Conservation (phyloP, 2,888 invertebrate genomes). For the Horisme vitalbata region DNA sequence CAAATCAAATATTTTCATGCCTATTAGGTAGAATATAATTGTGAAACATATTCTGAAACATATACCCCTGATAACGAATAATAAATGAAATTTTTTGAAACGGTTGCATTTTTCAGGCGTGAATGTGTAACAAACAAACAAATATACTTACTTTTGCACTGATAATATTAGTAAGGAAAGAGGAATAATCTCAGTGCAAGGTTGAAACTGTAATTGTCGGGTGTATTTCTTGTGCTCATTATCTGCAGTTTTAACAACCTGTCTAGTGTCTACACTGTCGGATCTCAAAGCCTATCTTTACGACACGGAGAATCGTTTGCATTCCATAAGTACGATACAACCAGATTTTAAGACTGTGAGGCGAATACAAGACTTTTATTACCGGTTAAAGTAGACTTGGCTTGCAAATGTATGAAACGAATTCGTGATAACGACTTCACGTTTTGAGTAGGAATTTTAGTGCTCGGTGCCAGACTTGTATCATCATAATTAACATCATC, state of each 20-base stretch:
- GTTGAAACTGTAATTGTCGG: too few relatives aligned
- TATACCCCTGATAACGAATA: too few relatives aligned
- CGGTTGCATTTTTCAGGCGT: too few relatives aligned
- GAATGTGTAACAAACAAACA: too few relatives aligned
- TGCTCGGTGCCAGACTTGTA: constrained; percentile 8
- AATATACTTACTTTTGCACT: too few relatives aligned
- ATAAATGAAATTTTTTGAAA: too few relatives aligned
- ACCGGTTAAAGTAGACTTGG: constrained; percentile 23
- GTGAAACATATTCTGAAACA: too few relatives aligned
- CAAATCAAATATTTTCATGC: too few relatives aligned
- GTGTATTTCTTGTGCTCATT: constrained; percentile 19
- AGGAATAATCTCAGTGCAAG: too few relatives aligned
- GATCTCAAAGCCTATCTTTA: constrained; percentile 21
- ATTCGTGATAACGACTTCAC: constrained; percentile 23
- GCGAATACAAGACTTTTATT: constrained; percentile 30
- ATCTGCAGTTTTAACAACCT: constrained; percentile 23
- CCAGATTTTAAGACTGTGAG: constrained; percentile 24
- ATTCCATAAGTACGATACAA: constrained; percentile 26
- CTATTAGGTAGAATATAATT: too few relatives aligned
- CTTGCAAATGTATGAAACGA: constrained; percentile 19
- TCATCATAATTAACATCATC: not conserved
- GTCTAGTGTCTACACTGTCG: constrained; percentile 1
- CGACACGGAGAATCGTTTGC: constrained; percentile 17
- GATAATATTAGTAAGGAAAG: too few relatives aligned
- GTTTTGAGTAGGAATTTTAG: constrained; percentile 16